These are phyloP conservation scores for Listronotus oregonensis DNA, from an alignment of 1,140 invertebrate genomes.

Conservation along the genomic window DNA sequence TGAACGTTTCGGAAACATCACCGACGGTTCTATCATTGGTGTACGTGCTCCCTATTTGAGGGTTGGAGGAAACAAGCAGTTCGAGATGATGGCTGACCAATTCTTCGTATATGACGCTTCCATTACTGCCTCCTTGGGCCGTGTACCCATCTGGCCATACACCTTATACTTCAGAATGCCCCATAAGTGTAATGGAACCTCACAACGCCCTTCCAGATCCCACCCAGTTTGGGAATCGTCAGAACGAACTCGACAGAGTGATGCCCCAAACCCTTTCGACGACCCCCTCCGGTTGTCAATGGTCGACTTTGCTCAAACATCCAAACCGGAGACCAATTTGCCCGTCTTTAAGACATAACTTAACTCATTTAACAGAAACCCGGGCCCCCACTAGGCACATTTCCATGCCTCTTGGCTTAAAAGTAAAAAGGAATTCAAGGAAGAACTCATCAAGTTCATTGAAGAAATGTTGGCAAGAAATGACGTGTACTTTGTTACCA, in stretches of 20 bases:
- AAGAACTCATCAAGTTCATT: slow-evolving; percentile 91
- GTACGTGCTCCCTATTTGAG: slow-evolving; percentile 87
- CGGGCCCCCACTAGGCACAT: slow-evolving; percentile 89
- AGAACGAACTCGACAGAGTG: slow-evolving; percentile 92
- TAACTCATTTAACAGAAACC: slow-evolving; percentile 91
- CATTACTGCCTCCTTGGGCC: slow-evolving; percentile 85
- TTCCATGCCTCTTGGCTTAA: slow-evolving; percentile 96
- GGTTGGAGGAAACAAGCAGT: slow-evolving; percentile 93
- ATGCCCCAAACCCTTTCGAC: slow-evolving; percentile 85
- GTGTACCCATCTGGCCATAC: slow-evolving; percentile 94
- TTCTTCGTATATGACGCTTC: slow-evolving; percentile 94
- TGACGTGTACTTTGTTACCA: slow-evolving; percentile 94
- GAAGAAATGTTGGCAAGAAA: slow-evolving; percentile 87
- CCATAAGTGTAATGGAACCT: slow-evolving; percentile 92
- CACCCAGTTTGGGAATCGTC: slow-evolving; percentile 96
- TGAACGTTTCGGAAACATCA: slow-evolving; percentile 89
- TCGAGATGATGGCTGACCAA: slow-evolving; percentile 94
- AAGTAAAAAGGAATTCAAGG: slow-evolving; percentile 91
- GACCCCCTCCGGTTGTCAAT: slow-evolving; percentile 93
- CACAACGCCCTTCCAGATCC: slow-evolving; percentile 89
- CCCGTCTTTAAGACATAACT: slow-evolving; percentile 88
- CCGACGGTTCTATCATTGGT: slow-evolving; percentile 86
- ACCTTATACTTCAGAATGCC: slow-evolving; percentile 95
- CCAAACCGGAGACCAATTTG: slow-evolving; percentile 86
- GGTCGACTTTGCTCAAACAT: slow-evolving; percentile 92